Conservation (phyloP, 2,797 vertebrate genomes). For the Agapornis canus region DNA sequence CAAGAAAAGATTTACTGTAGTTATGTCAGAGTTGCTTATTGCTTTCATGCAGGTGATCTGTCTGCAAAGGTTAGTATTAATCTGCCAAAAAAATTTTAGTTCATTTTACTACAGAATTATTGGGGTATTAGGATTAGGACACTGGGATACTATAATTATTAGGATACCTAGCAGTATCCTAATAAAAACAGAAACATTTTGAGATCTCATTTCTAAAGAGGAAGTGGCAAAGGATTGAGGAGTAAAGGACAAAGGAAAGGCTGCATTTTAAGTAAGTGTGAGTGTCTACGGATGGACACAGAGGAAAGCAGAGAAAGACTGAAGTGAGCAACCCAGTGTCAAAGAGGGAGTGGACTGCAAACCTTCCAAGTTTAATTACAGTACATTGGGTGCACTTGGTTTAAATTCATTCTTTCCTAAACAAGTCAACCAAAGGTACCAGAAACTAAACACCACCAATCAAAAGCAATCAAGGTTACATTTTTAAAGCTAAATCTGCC, state of each 20-base stretch:
- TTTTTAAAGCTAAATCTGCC: constrained; percentile 3
- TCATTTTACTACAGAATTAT: background rate
- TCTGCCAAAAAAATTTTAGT: background rate
- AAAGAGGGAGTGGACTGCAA: background rate
- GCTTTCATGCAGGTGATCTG: background rate
- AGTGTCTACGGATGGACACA: background rate
- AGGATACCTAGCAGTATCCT: background rate
- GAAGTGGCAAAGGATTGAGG: background rate
- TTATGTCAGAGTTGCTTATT: background rate
- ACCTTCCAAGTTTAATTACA: background rate
- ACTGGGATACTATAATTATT: background rate
- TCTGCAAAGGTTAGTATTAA: background rate
- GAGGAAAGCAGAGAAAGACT: background rate
- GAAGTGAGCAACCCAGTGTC: background rate
- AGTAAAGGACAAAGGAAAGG: background rate
- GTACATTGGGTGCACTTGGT: background rate
- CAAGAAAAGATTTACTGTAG: background rate
- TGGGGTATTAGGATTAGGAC: background rate
- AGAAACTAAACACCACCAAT: background rate
- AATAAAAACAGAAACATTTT: background rate
- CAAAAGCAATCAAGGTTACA: background rate
- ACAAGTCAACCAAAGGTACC: background rate
- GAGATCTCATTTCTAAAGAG: background rate
- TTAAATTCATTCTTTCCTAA: background rate
- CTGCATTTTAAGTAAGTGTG: background rate